A percentile compares a stretch with the other conserved stretches of the same genome.
These are phyloP conservation scores for Gastrophysa polygoni DNA, from an alignment of 2,888 invertebrate species.

Conservation along the genomic window DNA sequence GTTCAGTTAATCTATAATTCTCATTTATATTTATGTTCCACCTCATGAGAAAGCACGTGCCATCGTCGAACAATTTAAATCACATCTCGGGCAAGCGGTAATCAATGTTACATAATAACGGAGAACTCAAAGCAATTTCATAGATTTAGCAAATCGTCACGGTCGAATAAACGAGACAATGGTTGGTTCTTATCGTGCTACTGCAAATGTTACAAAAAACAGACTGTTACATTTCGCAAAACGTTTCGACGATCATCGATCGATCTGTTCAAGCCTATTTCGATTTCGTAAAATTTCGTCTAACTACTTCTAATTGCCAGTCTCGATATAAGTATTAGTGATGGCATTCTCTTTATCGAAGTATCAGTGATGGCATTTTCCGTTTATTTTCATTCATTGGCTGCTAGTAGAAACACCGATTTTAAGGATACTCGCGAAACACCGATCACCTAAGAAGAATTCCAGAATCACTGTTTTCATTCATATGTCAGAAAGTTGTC, in stretches of 20 bases:
- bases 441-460: too few species aligned
- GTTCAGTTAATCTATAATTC: too few species aligned
- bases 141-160: conserved; percentile 25
- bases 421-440: too few species aligned
- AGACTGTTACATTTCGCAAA: conserved; percentile 15
- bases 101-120: conserved; percentile 25
- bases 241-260: conserved; percentile 13
- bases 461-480: too few species aligned
- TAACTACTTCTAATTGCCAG: conserved; percentile 12
- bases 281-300: conserved; percentile 16
- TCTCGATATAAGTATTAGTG: conserved; percentile 6
- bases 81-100: conserved; percentile 18
- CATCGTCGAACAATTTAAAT: conserved; percentile 17
- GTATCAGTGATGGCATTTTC: conserved; percentile 9
- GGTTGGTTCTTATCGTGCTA: conserved; percentile 24
- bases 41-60: conserved; percentile 19
- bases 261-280: conserved; percentile 7
- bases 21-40: conserved; percentile 1
- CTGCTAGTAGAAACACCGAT: conserved; percentile 1
- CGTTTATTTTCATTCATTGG: conserved; percentile 6
- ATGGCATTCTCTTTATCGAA: conserved; percentile 11
- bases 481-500: too few species aligned
- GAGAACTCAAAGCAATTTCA: conserved; percentile 21
- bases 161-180: conserved; percentile 26
- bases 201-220: conserved; percentile 22